These are phyloP conservation scores for Trissolcus japonicus DNA, from an alignment of 2,888 invertebrate genomes.

Conservation along the genomic window DNA sequence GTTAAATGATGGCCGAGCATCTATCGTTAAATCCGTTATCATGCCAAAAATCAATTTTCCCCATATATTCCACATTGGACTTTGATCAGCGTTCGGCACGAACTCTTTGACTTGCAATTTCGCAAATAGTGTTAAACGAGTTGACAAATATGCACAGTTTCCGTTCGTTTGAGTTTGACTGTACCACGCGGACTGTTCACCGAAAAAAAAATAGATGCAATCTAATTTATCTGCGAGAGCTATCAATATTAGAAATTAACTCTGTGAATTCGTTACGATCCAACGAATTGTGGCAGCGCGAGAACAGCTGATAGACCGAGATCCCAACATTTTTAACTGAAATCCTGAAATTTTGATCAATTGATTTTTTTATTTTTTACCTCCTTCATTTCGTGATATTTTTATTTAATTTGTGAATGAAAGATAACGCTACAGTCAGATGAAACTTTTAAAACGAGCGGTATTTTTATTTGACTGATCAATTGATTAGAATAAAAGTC, in stretches of 20 bases:
- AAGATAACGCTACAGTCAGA: too few species aligned
- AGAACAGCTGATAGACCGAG: too few species aligned
- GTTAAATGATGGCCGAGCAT: slow-evolving; percentile 10
- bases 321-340: too few species aligned
- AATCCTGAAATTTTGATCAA: too few species aligned
- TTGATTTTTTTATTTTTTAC: too few species aligned
- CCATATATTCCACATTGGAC: slow-evolving; percentile 17
- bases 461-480: too few species aligned
- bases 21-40: slow-evolving; percentile 44
- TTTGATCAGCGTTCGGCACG: slow-evolving; percentile 31
- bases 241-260: neutral
- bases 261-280: too few species aligned
- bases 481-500: too few species aligned
- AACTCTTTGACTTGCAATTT: slow-evolving; percentile 52
- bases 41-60: slow-evolving; percentile 49
- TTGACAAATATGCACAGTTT: slow-evolving; percentile 46
- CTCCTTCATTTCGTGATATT: too few species aligned
- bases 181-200: neutral
- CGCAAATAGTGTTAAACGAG: slow-evolving; percentile 46
- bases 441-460: too few species aligned
- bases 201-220: neutral
- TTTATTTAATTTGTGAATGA: too few species aligned
- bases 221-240: neutral
- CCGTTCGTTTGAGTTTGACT: slow-evolving; percentile 14
- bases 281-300: too few species aligned